Evolutionary conservation across 2,888 invertebrate species (phyloP), one percentile per base, ranked within the genome.

Genomic region (Caradrina clavipalpis): DNA sequence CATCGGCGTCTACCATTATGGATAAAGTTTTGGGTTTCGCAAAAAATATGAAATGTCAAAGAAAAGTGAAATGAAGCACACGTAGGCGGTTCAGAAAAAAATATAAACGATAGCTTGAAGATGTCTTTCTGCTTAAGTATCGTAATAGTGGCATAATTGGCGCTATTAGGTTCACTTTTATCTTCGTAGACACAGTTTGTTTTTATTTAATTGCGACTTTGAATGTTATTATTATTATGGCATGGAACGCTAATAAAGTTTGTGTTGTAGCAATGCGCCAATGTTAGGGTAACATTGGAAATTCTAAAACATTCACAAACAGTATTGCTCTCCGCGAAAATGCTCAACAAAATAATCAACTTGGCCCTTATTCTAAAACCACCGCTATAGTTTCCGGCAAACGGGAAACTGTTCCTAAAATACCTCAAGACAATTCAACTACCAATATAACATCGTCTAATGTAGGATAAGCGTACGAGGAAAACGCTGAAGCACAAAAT

Each of bases 371-470:
- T 69, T 51, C 21, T 17, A 51, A 71, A 67, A 5, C 45, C 42
- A 35, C 8, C 45, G 17, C 17, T 39, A 39, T 31, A 31, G 47
- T 56, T 75, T 21, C 22, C 11, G 1, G 31, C 13, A 19, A 55
- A 70, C 47, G 22, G 17, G n/a, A 51, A 74, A 31, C 50, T 19
- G 51, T 49, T n/a, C 35, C 26, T 17, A 22, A 58, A 54, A 74
- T 73, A 66, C 57, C 49, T 50, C 54, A 45, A 50, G 42, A 45
- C 21, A 45, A 50, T 64, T 57, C 26, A 31, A 11, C 39, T 21
- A 39, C 19, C 60, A 61, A 79, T 76, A 73, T 66, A 76, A 73
- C 50, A 73, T 66, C 22, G 26, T 50, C n/a, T 74, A 59, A 64
- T 58, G 59, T 35, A 42, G 21, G 62, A 61, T 74, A 75, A 64